Percentiles rank a stretch among this genome's conserved stretches.
Conservation (phyloP, 2,113 vertebrate species). For the Myotis yumanensis region DNA sequence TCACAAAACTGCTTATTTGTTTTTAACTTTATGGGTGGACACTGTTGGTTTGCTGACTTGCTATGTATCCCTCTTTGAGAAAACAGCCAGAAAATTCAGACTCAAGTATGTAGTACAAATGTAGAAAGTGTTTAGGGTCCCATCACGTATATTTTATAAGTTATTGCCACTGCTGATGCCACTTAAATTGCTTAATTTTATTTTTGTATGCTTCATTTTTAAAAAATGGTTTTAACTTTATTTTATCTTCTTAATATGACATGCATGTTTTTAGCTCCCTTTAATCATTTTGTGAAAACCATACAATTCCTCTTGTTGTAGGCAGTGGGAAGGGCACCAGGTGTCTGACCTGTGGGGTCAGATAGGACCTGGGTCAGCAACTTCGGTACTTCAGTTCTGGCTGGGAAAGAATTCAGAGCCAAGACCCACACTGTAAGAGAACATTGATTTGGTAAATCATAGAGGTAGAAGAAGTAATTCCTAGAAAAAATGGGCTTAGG, state of each 20-base stretch:
- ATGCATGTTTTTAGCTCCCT: constrained; percentile 1
- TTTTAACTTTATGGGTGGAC: not conserved
- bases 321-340: too few relatives aligned
- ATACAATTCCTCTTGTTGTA: not conserved
- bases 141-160: not conserved
- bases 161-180: not conserved
- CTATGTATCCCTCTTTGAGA: not conserved
- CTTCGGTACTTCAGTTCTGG: too few relatives aligned
- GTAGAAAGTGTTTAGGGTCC: not conserved
- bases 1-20: not conserved
- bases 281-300: not conserved
- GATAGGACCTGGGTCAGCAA: too few relatives aligned
- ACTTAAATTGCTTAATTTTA: constrained; percentile 33
- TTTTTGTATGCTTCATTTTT: constrained; percentile 1
- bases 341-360: too few relatives aligned
- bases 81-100: not conserved
- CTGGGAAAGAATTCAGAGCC: too few relatives aligned
- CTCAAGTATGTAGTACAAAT: not conserved
- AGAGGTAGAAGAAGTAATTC: too few relatives aligned
- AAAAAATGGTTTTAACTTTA: constrained; percentile 4
- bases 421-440: too few relatives aligned
- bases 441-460: too few relatives aligned
- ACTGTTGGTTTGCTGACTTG: not conserved
- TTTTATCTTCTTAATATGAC: not conserved
- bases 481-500: too few relatives aligned